phyloP scores from a whole-genome alignment of 1,140 invertebrate species.

The Wiebesia pumilae region DNA sequence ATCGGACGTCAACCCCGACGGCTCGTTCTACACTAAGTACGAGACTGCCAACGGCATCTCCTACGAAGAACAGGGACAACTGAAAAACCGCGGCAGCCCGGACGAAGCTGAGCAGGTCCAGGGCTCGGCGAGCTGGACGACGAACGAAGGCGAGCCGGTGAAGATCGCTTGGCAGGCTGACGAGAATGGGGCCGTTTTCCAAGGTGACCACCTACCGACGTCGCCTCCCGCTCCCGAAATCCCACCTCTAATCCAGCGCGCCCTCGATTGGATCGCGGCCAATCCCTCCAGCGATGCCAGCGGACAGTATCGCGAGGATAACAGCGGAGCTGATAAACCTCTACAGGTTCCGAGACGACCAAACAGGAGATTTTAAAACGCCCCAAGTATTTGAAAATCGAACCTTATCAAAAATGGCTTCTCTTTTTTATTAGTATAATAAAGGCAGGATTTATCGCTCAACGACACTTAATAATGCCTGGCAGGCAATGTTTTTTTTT shows the following conservation, averaged over 20 bases:
- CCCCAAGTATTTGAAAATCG: no score
- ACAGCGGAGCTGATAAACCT: neutral
- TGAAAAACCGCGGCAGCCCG: conserved; percentile 70
- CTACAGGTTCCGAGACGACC: neutral
- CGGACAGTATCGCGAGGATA: conserved; percentile 48
- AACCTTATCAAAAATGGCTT: no score
- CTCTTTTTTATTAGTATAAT: no score
- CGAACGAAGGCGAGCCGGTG: conserved; percentile 73
- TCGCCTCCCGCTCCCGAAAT: conserved; percentile 62
- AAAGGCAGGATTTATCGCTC: no score
- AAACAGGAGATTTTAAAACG: neutral
- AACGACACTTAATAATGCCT: no score
- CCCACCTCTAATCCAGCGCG: conserved; percentile 68
- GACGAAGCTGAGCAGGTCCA: conserved; percentile 65
- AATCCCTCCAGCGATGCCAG: conserved; percentile 65
- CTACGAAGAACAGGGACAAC: conserved; percentile 61
- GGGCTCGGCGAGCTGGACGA: conserved; percentile 71
- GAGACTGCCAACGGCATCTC: conserved; percentile 71
- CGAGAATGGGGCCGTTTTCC: conserved; percentile 74
- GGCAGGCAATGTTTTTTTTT: neutral
- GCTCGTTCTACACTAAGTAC: conserved; percentile 66
- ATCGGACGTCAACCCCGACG: conserved; percentile 61
- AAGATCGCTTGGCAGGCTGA: conserved; percentile 76
- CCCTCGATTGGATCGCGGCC: conserved; percentile 66
- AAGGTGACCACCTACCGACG: conserved; percentile 73